Evolutionary conservation across 1,140 invertebrate species (phyloP), one percentile per base, ranked within the genome.

Genomic region (Eupristina koningsbergeri): DNA sequence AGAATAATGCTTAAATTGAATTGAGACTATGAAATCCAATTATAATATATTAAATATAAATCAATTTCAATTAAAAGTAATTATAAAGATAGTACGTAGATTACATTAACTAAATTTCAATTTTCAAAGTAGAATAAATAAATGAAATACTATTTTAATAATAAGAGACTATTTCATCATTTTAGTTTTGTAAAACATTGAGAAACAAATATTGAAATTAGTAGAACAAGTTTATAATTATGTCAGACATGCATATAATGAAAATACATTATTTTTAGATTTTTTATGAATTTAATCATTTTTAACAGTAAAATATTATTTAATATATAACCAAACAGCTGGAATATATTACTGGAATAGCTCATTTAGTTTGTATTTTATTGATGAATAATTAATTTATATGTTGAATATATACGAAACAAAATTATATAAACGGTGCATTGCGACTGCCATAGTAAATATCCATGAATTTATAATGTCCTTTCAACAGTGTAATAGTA

Each of bases 321-420:
- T 67, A 67, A 0, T 19, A 1, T 67, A 19, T 22, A 67, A 67
- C 36, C 22, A 67, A 67, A 36, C 64, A 39, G 22, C 34, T 67
- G 34, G 19, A 67, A 67, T 67, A 41, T 71, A 71, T 71, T 19
- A 71, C 5, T 71, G 3, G 26, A 13, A n/a, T 8, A 41, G 22
- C 22, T 71, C 36, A 41, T 39, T 71, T 71, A 9, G 26, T 71
- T 22, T 13, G 29, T 36, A 26, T 2, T 6, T 41, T 41, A 41
- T 41, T 71, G 36, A 41, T 41, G 36, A 71, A 41, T 71, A 41
- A 41, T 71, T 39, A 71, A 71, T 71, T 41, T 41, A 71, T 8
- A 26, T 13, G 36, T 71, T 71, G 36, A 67, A 67, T 67, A 67
- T 36, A 34, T 9, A 34, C 34, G 31, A 63, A 34, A 64, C 63